These are phyloP conservation scores for Aelia acuminata DNA, from an alignment of 2,888 invertebrate genomes.

Conservation along the genomic window DNA sequence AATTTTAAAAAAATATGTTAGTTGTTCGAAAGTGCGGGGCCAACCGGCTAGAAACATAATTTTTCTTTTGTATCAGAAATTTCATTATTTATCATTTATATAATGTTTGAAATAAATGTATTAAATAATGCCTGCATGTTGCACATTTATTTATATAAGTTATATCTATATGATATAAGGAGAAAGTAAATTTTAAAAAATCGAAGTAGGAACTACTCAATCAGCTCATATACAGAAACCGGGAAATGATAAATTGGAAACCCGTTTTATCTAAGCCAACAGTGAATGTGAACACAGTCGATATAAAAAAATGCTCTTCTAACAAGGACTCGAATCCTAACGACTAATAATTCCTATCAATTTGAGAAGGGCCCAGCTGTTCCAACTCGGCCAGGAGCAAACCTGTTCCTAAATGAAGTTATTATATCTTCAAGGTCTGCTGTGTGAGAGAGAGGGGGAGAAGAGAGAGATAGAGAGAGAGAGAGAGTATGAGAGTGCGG, in stretches of 20 bases:
- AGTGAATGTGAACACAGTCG: constrained; percentile 25
- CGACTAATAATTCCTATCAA: constrained; percentile 44
- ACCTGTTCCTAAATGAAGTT: constrained; percentile 33
- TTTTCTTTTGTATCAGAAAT: background rate
- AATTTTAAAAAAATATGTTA: too few species aligned
- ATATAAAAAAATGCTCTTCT: constrained; percentile 25
- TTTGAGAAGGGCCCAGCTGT: background rate
- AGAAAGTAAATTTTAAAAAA: background rate
- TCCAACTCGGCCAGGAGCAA: background rate
- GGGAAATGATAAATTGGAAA: background rate
- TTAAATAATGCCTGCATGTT: background rate
- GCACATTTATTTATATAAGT: background rate
- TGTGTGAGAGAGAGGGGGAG: background rate
- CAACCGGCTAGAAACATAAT: too few species aligned
- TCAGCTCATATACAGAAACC: background rate
- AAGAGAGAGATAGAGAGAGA: background rate
- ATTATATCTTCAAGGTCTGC: background rate
- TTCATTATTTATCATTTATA: background rate
- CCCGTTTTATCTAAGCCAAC: constrained; percentile 7
- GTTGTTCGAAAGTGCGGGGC: too few species aligned
- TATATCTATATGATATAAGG: background rate
- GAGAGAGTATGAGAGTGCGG: too few species aligned
- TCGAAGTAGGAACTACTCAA: background rate
- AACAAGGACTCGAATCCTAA: constrained; percentile 35
- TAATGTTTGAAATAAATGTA: background rate